Percentiles rank a stretch among this genome's conserved stretches.
phyloP scores from a whole-genome alignment of 37 sponge, comb jelly and placozoan species.

The Agelas oroides region DNA sequence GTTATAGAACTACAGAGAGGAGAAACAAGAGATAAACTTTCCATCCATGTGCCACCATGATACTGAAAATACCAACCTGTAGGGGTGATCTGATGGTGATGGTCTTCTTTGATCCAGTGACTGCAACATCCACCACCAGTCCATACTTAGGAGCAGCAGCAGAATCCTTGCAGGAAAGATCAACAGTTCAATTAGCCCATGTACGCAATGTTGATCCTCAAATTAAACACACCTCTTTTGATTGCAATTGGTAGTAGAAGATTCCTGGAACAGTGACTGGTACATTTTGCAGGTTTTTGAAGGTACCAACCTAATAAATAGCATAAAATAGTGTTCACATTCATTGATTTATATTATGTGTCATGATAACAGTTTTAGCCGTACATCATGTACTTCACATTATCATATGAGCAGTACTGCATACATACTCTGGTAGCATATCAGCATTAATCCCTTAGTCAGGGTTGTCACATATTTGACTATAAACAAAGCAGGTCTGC shows the following conservation, averaged over 20 bases:
- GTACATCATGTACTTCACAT: no score
- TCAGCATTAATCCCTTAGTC: no score
- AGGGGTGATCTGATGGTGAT: conserved; percentile 62
- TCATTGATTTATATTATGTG: no score
- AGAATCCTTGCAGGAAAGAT: neutral
- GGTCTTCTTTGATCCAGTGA: conserved; percentile 74
- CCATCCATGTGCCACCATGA: no score
- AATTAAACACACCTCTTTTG: conserved; percentile 39
- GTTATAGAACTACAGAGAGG: conserved; percentile 28
- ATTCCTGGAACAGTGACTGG: conserved; percentile 48
- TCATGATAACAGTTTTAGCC: no score
- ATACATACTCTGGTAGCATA: no score
- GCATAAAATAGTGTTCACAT: no score
- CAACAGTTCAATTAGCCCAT: neutral
- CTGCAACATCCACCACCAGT: conserved; percentile 68
- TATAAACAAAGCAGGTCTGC: no score
- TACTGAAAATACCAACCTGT: conserved; percentile 64
- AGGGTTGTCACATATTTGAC: no score
- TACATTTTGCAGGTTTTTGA: conserved; percentile 1
- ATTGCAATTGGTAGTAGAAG: conserved; percentile 53
- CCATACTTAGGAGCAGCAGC: conserved; percentile 12
- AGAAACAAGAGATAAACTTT: neutral
- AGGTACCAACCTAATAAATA: no score
- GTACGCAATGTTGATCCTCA: neutral
- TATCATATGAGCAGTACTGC: no score